Evolutionary conservation across 2,888 invertebrate species (phyloP), one percentile per base, ranked within the genome.

Genomic region (Silvanus unidentatus): DNA sequence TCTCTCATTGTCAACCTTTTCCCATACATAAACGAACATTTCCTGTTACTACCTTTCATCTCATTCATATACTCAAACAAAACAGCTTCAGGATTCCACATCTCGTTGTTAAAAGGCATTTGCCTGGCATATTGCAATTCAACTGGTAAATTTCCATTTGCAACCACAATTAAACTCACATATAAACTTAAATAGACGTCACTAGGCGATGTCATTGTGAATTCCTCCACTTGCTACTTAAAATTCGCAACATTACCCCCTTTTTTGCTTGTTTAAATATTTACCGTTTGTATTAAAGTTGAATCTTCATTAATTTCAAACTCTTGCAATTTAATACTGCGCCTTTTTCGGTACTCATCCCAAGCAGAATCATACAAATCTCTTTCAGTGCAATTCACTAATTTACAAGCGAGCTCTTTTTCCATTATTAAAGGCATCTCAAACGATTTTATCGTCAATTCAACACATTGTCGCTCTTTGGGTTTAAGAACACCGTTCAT

Each of bases 261-360:
- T 22, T 22, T 22, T n/a, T n/a, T n/a, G n/a, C n/a, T n/a, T n/a
- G n/a, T n/a, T n/a, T n/a, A n/a, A n/a, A n/a, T n/a, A n/a, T n/a
- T n/a, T n/a, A n/a, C n/a, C n/a, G n/a, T n/a, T n/a, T n/a, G n/a
- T n/a, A n/a, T n/a, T n/a, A n/a, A n/a, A n/a, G 53, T 56, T 43
- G 69, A 70, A 44, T 64, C 63, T 48, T 73, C 72, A 1, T 68
- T 73, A 14, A 74, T 69, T 5, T 55, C 63, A 54, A 74, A 74
- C 42, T 71, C 63, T 16, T 62, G 61, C n/a, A n/a, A n/a, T 28
- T 66, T 50, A 36, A 68, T 55, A 4, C n/a, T n/a, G 5, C 13
- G 32, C 32, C 32, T 35, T 42, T 64, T 44, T 16, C 57, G 48
- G 10, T 58, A 48, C 28, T 48, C 44, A 28, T 61, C 44, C 40